A percentile compares a stretch with the other conserved stretches of the same genome.
phyloP scores from a whole-genome alignment of 1,140 invertebrate genomes.

The Orchesella cincta region DNA sequence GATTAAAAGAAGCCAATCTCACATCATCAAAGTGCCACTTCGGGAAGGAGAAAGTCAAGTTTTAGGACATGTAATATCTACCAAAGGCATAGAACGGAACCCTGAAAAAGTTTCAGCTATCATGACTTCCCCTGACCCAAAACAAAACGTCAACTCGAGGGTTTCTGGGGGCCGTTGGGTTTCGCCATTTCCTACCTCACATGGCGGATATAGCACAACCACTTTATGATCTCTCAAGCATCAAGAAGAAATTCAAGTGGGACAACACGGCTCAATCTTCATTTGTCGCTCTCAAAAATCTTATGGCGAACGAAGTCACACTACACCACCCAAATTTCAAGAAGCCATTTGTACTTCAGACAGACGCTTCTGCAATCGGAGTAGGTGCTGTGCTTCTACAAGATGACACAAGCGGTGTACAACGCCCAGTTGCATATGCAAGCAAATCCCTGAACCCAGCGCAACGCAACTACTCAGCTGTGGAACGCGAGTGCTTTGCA shows the following conservation, averaged over 20 bases:
- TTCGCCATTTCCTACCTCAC: slow-evolving; percentile 53
- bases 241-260: slow-evolving; percentile 36
- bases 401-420: slow-evolving; percentile 50
- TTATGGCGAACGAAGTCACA: not conserved
- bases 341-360: slow-evolving; percentile 55
- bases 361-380: slow-evolving; percentile 57
- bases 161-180: slow-evolving; percentile 53
- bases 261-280: not conserved
- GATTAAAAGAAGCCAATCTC: slow-evolving; percentile 39
- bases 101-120: slow-evolving; percentile 54
- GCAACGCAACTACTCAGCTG: slow-evolving; percentile 57
- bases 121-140: slow-evolving; percentile 51
- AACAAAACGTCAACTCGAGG: slow-evolving; percentile 48
- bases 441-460: slow-evolving; percentile 51
- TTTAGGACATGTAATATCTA: slow-evolving; percentile 53
- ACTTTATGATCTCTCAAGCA: slow-evolving; percentile 48
- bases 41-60: slow-evolving; percentile 50
- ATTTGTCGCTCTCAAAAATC: slow-evolving; percentile 30
- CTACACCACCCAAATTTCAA: slow-evolving; percentile 50
- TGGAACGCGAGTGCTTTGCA: slow-evolving; percentile 58
- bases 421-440: slow-evolving; percentile 47
- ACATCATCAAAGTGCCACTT: slow-evolving; percentile 50
- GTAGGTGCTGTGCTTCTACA: slow-evolving; percentile 57
- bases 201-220: slow-evolving; percentile 50
- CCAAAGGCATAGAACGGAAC: slow-evolving; percentile 52